Conservation (phyloP, 2,113 vertebrate species). For the Hippocampus zosterae region DNA sequence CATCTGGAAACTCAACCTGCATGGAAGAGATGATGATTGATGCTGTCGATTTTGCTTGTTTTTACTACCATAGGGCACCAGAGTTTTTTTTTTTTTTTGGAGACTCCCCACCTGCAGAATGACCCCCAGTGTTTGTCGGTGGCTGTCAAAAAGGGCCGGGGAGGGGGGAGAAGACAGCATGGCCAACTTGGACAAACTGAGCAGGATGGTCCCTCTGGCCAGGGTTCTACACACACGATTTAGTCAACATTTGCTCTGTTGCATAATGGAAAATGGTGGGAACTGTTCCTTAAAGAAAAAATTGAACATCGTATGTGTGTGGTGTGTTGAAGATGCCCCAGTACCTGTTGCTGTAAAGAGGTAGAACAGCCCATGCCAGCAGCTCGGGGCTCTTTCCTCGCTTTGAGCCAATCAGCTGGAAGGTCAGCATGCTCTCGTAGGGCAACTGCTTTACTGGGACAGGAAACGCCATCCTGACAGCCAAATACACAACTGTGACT, state of each 20-base stretch:
- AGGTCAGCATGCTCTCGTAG: slow-evolving; percentile 66
- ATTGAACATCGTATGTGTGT: background rate
- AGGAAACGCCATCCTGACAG: slow-evolving; percentile 65
- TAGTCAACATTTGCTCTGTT: background rate
- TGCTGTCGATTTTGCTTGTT: background rate
- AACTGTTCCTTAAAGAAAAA: background rate
- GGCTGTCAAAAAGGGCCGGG: slow-evolving; percentile 60
- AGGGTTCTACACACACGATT: slow-evolving; percentile 51
- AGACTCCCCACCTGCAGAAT: slow-evolving; percentile 61
- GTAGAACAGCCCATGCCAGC: slow-evolving; percentile 66
- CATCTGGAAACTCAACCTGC: slow-evolving; percentile 61
- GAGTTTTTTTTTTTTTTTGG: background rate
- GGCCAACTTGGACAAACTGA: slow-evolving; percentile 57
- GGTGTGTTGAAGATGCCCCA: background rate
- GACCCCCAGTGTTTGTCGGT: slow-evolving; percentile 57
- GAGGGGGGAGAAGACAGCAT: slow-evolving; percentile 38
- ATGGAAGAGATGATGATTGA: background rate
- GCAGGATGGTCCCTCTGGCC: slow-evolving; percentile 58
- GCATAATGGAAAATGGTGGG: background rate
- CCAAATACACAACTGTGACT: background rate
- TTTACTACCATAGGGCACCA: slow-evolving; percentile 20
- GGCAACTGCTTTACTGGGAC: slow-evolving; percentile 57
- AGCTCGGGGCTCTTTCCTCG: slow-evolving; percentile 52
- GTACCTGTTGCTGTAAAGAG: slow-evolving; percentile 61
- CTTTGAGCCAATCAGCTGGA: slow-evolving; percentile 62